Evolutionary conservation across 1,140 invertebrate species (phyloP), one percentile per base, ranked within the genome.

Genomic region (Drosophila kohkoa): DNA sequence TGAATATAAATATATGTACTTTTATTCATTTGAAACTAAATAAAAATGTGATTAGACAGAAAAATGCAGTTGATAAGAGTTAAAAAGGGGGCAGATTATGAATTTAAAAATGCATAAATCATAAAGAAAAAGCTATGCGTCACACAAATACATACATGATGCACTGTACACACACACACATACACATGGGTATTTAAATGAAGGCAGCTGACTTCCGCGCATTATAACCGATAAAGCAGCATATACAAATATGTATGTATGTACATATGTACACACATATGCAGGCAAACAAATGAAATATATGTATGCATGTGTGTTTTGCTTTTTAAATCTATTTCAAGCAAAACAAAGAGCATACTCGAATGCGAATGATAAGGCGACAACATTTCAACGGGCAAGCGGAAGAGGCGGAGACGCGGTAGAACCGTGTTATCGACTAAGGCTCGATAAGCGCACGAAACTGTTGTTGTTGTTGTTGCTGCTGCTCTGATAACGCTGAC

Each of bases 151-250:
- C 13, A 59, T 41, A 54, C 46, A 25, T 32, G 28, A 4, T 16
- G 16, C 20, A 38, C 35, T 57, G 28, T 38, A 48, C 45, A 58
- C 41, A 55, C 35, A 35, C 7, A 35, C 8, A 10, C 35, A 38
- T 3, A 38, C 8, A 10, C 15, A 35, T 52, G 35, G 20, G 5
- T 59, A 25, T 55, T 15, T 62, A n/a, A 55, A 15, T 65, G 7
- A 25, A 41, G 43, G 51, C 68, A 71, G 68, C 68, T 71, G 68
- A 71, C 30, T 71, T 64, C 60, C 68, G 55, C 30, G 71, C 64
- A 55, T 55, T 55, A 68, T 46, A 67, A 52, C 70, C 57, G 57
- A 74, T 68, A 70, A 45, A 62, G 20, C 20, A n/a, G 49, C 57
- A 38, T 54, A 32, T 58, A 20, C 28, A 38, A 16, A 35, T n/a